These are phyloP conservation scores for Eriocheir sinensis DNA, from an alignment of 1,140 invertebrate species.

Conservation along the genomic window DNA sequence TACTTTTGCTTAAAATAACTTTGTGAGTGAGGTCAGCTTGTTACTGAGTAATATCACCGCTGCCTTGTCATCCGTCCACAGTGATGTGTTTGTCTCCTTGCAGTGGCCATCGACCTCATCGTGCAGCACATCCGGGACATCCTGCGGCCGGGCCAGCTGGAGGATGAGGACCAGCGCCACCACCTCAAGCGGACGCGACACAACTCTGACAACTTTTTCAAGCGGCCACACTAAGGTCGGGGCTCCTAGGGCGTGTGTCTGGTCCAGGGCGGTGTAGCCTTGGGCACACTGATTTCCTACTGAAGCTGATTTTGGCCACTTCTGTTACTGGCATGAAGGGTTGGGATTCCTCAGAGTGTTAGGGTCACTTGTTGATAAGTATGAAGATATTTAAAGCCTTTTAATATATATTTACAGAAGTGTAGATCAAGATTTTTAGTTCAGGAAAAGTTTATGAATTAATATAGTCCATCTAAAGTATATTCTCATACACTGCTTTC, in stretches of 20 bases:
- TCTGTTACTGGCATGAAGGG: neutral
- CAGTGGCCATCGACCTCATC: conserved; percentile 99
- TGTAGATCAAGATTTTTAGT: neutral
- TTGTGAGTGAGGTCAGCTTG: neutral
- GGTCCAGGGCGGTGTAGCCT: neutral
- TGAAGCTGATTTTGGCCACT: neutral
- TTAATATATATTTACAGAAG: no score
- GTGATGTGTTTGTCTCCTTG: conserved; percentile 84
- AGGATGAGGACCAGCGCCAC: conserved; percentile 23
- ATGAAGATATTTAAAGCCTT: no score
- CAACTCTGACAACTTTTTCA: conserved; percentile 78
- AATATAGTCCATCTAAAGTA: neutral
- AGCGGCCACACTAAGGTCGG: conserved; percentile 50
- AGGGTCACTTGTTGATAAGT: no score
- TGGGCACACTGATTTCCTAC: neutral
- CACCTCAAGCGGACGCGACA: conserved; percentile 69
- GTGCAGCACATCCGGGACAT: conserved; percentile 99
- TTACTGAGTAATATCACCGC: neutral
- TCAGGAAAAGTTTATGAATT: neutral
- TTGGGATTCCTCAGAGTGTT: neutral
- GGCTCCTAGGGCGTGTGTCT: neutral
- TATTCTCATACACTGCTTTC: neutral
- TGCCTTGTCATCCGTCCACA: neutral
- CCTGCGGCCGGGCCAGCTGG: conserved; percentile 83
- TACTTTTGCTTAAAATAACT: neutral